phyloP scores from a whole-genome alignment of 1,140 invertebrate genomes.

The Drosophila pallidifrons region DNA sequence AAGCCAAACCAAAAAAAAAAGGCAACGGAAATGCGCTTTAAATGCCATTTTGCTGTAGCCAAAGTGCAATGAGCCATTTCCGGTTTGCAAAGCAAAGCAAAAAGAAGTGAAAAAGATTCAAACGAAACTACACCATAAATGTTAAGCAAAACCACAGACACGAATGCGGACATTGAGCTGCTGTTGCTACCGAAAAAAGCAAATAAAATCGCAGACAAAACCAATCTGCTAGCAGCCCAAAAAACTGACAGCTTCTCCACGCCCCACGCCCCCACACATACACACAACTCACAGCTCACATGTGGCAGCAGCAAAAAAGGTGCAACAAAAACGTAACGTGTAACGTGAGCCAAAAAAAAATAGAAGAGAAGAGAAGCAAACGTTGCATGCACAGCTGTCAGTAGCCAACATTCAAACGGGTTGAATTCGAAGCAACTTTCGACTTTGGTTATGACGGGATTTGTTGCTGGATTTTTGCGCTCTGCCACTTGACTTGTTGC shows the following conservation, averaged over 20 bases:
- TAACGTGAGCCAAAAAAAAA: neutral
- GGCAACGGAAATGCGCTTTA: constrained; percentile 75
- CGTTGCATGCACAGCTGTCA: constrained; percentile 57
- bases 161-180: constrained; percentile 41
- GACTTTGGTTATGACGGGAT: constrained; percentile 23
- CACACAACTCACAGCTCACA: too few relatives aligned
- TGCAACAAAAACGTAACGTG: constrained; percentile 61
- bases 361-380: neutral
- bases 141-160: constrained; percentile 81
- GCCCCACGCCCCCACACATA: constrained; percentile 16
- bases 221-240: constrained; percentile 74
- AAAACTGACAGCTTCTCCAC: constrained; percentile 64
- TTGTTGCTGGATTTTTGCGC: constrained; percentile 11
- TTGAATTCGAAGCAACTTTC: neutral
- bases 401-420: constrained; percentile 21
- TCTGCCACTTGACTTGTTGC: constrained; percentile 64
- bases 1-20: constrained; percentile 11
- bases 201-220: constrained; percentile 63
- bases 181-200: constrained; percentile 16
- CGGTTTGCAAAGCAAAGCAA: constrained; percentile 9
- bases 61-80: constrained; percentile 84
- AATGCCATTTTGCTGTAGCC: constrained; percentile 79
- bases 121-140: constrained; percentile 66
- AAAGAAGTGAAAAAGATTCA: neutral
- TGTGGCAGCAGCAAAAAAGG: constrained; percentile 43